Evolutionary conservation across 2,113 vertebrate species (phyloP).

Genomic region (Lycaon pictus): DNA sequence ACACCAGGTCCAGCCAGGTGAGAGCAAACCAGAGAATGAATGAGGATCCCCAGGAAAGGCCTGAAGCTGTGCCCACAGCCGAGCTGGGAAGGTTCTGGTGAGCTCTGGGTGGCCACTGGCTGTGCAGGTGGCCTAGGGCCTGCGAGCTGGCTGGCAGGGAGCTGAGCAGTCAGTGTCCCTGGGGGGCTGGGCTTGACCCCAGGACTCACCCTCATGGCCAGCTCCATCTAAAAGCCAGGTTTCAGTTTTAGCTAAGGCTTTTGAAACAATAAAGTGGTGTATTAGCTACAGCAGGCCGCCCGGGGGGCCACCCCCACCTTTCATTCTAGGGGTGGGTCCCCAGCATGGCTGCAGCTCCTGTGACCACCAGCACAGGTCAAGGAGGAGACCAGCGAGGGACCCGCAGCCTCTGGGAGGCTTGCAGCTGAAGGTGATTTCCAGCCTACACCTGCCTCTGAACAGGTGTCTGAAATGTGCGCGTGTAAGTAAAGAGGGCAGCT

Average conservation of each 20-base stretch:
- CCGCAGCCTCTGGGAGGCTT: rapidly evolving
- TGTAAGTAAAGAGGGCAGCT: neutral
- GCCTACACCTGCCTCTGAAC: neutral
- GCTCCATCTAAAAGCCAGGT: neutral
- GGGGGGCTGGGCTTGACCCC: neutral
- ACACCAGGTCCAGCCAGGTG: neutral
- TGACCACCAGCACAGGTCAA: neutral
- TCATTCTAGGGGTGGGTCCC: neutral
- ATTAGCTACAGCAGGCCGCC: neutral
- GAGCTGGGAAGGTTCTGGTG: neutral
- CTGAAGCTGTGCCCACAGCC: neutral
- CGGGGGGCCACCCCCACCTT: neutral
- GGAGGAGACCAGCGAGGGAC: neutral
- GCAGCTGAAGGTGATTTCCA: neutral
- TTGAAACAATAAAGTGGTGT: neutral
- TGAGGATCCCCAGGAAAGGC: neutral
- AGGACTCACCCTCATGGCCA: neutral
- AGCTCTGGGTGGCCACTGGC: neutral
- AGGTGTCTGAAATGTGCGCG: rapidly evolving
- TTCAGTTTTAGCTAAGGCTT: neutral
- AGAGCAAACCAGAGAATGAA: neutral
- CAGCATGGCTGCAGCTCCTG: neutral
- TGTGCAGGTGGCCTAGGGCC: neutral
- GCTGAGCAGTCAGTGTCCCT: neutral
- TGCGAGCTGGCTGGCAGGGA: neutral